Conservation (phyloP, 2,113 vertebrate genomes). For the Hemiprocne comata region DNA sequence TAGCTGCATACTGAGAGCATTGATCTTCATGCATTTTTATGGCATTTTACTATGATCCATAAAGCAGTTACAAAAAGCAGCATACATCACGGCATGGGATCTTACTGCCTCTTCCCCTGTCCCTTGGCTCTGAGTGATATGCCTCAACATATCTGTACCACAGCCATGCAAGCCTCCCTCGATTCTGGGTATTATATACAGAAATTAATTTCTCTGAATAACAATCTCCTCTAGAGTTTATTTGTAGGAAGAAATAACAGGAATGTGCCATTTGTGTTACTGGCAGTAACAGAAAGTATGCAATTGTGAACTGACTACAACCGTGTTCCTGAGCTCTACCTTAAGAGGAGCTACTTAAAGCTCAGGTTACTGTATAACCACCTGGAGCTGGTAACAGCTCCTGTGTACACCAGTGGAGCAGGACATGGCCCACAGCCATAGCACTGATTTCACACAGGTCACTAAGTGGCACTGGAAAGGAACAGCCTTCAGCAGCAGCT, state of each 20-base stretch:
- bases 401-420: neutral
- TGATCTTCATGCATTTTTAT: neutral
- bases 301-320: neutral
- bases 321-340: neutral
- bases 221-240: neutral
- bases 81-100: neutral
- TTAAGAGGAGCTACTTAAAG: neutral
- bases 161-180: neutral
- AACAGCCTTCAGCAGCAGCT: neutral
- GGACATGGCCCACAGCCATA: neutral
- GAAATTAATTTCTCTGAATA: neutral
- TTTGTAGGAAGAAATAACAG: neutral
- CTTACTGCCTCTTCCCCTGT: neutral
- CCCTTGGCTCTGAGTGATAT: neutral
- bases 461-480: neutral
- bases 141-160: neutral
- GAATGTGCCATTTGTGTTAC: fast-evolving
- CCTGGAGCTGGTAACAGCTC: neutral
- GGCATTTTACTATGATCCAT: neutral
- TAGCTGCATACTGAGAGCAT: neutral
- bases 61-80: neutral
- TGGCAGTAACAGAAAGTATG: neutral
- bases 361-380: neutral
- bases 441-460: neutral
- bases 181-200: neutral